phyloP scores from a whole-genome alignment of 92 coral and sea anemone genomes.

The Umimayanthus kanabou region DNA sequence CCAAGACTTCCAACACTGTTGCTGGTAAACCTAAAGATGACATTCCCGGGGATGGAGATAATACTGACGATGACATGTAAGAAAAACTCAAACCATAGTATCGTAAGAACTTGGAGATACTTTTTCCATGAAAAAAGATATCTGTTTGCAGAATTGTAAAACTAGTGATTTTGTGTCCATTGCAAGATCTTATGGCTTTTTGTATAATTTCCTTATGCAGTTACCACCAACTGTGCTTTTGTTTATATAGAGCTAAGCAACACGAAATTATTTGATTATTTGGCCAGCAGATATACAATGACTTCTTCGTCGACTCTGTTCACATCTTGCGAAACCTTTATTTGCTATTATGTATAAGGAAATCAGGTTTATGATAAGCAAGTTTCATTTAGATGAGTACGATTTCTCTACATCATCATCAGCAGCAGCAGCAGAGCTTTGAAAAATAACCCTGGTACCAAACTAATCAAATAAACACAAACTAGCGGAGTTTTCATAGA shows the following conservation, averaged over 20 bases:
- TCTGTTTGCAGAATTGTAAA: constrained; percentile 1
- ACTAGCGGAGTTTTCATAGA: too few relatives aligned
- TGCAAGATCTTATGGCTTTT: not conserved
- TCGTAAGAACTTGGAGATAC: not conserved
- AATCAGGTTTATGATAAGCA: not conserved
- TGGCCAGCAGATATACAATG: not conserved
- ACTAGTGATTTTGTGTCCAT: not conserved
- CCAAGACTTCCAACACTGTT: constrained; percentile 5
- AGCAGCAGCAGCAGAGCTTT: too few relatives aligned
- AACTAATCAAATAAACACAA: too few relatives aligned
- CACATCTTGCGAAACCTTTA: not conserved
- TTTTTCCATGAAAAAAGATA: not conserved
- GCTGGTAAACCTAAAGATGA: constrained; percentile 38
- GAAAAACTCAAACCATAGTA: not conserved
- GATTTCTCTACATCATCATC: not conserved
- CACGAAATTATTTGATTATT: not conserved
- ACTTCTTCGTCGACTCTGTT: not conserved
- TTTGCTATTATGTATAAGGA: constrained; percentile 12
- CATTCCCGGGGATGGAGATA: constrained; percentile 24
- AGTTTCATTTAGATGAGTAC: not conserved
- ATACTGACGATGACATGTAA: constrained; percentile 38
- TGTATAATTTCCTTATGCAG: not conserved
- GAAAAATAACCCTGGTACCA: not conserved
- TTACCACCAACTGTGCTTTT: not conserved
- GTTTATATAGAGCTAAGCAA: not conserved